Evolutionary conservation across 2,797 vertebrate species (phyloP).

Genomic region (Hyperoplus immaculatus): DNA sequence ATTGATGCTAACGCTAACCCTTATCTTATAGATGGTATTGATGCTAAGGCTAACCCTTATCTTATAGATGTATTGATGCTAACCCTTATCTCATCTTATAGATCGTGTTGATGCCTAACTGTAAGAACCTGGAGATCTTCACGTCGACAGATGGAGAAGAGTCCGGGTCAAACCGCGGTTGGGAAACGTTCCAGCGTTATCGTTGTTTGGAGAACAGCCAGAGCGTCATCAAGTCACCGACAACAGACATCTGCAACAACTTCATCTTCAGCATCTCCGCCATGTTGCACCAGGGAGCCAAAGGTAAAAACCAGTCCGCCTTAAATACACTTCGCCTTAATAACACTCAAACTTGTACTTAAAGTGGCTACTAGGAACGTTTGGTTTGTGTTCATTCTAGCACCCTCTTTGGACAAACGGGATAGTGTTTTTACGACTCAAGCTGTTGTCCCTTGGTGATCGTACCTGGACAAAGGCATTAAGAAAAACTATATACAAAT

Average conservation of each 20-base stretch:
- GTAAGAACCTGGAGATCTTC: slow-evolving; percentile 95
- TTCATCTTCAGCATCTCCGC: slow-evolving; percentile 97
- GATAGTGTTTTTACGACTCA: too few species aligned
- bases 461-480: too few species aligned
- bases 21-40: too few species aligned
- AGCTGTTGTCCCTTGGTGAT: too few species aligned
- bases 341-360: too few species aligned
- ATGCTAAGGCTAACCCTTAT: too few species aligned
- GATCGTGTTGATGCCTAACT: slow-evolving; percentile 98
- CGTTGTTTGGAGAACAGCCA: slow-evolving; percentile 96
- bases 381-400: too few species aligned
- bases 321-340: not conserved
- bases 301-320: slow-evolving; percentile 80
- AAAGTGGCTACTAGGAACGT: too few species aligned
- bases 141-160: slow-evolving; percentile 89
- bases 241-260: slow-evolving; percentile 95
- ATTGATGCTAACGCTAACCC: too few species aligned
- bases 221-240: slow-evolving; percentile 92
- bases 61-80: too few species aligned
- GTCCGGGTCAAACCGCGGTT: slow-evolving; percentile 80
- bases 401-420: too few species aligned
- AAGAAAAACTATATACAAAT: too few species aligned
- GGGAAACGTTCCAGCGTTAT: slow-evolving; percentile 96
- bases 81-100: slow-evolving; percentile 54
- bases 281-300: slow-evolving; percentile 91